Percentiles rank a stretch among this genome's conserved stretches.
These are phyloP conservation scores for Equus przewalskii DNA, from an alignment of 2,113 vertebrate species.

Conservation along the genomic window DNA sequence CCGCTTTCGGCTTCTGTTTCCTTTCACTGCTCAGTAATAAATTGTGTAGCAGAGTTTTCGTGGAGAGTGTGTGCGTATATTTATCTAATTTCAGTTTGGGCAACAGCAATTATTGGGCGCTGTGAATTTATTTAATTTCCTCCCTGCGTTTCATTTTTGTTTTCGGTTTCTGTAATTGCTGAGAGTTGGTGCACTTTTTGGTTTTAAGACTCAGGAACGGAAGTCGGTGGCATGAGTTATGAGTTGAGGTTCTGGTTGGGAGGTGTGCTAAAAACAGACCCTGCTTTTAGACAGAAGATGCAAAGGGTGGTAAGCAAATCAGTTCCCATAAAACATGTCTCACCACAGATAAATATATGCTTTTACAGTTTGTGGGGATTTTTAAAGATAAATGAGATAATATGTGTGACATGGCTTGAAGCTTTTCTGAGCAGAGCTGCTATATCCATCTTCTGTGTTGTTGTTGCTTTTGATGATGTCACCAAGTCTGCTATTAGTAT, in stretches of 20 bases:
- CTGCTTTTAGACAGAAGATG: neutral
- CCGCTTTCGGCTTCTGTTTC: conserved; percentile 79
- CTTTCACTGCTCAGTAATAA: conserved; percentile 72
- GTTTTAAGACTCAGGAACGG: conserved; percentile 75
- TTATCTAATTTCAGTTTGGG: conserved; percentile 79
- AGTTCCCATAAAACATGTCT: conserved; percentile 58
- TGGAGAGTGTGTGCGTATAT: conserved; percentile 49
- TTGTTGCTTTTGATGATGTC: neutral
- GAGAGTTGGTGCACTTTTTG: conserved; percentile 39
- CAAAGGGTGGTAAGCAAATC: conserved; percentile 61
- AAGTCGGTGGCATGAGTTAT: conserved; percentile 75
- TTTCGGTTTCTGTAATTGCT: conserved; percentile 75
- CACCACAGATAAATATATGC: conserved; percentile 29
- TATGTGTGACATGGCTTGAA: conserved; percentile 12
- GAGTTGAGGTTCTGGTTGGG: conserved; percentile 64
- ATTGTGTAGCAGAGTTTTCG: neutral
- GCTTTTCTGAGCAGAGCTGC: conserved; percentile 16
- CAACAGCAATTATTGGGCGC: conserved; percentile 68
- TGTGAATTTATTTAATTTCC: conserved; percentile 80
- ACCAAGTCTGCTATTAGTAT: neutral
- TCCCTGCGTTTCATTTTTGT: conserved; percentile 72
- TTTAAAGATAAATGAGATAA: conserved; percentile 55
- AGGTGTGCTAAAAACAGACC: conserved; percentile 69
- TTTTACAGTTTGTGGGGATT: conserved; percentile 5
- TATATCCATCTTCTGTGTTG: neutral